Conservation (phyloP, 2,113 vertebrate genomes). For the Pedionomus torquatus region DNA sequence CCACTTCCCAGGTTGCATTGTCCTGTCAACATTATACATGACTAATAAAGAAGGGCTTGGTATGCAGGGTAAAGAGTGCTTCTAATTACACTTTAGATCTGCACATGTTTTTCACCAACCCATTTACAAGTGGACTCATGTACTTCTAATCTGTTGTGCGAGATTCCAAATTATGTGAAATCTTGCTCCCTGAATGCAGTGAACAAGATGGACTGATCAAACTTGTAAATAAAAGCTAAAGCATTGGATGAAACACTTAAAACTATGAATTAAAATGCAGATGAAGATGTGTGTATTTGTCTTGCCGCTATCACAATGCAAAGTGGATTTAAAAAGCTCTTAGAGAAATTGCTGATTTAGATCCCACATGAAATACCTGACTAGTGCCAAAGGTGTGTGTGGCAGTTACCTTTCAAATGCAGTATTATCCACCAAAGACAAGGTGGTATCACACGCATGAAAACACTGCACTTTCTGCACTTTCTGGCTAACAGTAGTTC, state of each 20-base stretch:
- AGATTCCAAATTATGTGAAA: neutral
- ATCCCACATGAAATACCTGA: neutral
- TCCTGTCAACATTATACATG: neutral
- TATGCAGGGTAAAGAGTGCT: neutral
- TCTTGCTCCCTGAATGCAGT: neutral
- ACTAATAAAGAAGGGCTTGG: slow-evolving; percentile 43
- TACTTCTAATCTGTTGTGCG: neutral
- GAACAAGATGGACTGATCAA: neutral
- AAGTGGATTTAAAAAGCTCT: neutral
- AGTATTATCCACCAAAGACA: neutral
- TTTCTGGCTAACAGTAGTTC: neutral
- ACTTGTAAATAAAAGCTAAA: neutral
- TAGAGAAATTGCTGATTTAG: neutral
- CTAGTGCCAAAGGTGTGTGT: neutral
- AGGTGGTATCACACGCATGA: neutral
- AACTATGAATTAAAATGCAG: neutral
- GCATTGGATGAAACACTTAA: neutral
- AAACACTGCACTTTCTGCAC: neutral
- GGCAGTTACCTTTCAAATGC: neutral
- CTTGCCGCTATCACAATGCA: neutral
- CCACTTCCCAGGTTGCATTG: neutral
- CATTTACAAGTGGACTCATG: neutral
- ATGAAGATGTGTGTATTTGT: neutral
- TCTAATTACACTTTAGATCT: slow-evolving; percentile 31
- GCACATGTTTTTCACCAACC: neutral